phyloP scores from a whole-genome alignment of 1,140 invertebrate genomes.

The Drosophila saltans region DNA sequence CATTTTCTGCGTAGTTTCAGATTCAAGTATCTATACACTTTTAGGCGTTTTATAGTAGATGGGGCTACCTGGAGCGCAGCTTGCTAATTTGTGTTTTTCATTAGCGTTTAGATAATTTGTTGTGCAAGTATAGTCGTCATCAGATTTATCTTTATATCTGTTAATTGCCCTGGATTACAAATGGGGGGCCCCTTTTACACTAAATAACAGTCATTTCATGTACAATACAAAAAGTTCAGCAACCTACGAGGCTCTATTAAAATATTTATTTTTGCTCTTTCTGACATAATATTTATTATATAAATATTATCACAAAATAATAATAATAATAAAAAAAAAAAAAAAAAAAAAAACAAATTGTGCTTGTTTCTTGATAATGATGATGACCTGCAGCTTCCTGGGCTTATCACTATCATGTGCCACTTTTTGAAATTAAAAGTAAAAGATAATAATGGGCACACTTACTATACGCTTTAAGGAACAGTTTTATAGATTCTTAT shows the following conservation, averaged over 20 bases:
- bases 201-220: constrained; percentile 8
- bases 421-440: background rate
- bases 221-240: constrained; percentile 34
- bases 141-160: constrained; percentile 31
- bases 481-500: no score
- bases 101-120: constrained; percentile 62
- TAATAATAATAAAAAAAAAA: constrained; percentile 29
- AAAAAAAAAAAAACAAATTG: background rate
- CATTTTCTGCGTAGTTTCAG: constrained; percentile 11
- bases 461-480: no score
- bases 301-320: background rate
- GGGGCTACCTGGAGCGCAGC: constrained; percentile 15
- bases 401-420: constrained; percentile 14
- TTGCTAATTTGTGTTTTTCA: constrained; percentile 53
- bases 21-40: constrained; percentile 10
- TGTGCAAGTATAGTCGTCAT: constrained; percentile 27
- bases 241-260: constrained; percentile 18
- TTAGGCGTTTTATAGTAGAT: background rate
- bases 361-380: constrained; percentile 27
- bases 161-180: constrained; percentile 53
- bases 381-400: constrained; percentile 11
- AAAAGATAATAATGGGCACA: background rate
- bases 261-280: constrained; percentile 8
- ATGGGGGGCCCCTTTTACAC: background rate
- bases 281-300: constrained; percentile 32